A percentile compares a stretch with the other conserved stretches of the same genome.
phyloP scores from a whole-genome alignment of 2,888 invertebrate genomes.

The Spodoptera exigua region DNA sequence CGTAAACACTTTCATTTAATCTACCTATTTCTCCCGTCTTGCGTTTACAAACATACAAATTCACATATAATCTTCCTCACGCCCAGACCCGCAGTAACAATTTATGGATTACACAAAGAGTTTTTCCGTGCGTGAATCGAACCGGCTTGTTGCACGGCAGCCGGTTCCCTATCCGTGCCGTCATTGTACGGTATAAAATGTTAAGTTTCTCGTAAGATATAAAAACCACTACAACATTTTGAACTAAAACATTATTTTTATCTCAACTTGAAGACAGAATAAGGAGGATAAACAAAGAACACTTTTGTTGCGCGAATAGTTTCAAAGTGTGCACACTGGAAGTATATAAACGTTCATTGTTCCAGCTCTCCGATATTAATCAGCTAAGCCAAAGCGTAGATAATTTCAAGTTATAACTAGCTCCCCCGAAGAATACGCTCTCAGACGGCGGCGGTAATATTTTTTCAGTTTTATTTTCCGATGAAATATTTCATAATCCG shows the following conservation, averaged over 20 bases:
- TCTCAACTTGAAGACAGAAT: not conserved
- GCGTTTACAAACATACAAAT: no score
- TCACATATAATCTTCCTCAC: no score
- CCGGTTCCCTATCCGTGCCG: no score
- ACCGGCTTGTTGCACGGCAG: no score
- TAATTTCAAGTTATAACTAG: constrained; percentile 61
- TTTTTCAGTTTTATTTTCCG: constrained; percentile 73
- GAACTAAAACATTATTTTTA: no score
- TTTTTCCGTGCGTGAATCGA: no score
- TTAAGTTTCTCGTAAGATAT: not conserved
- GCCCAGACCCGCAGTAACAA: no score
- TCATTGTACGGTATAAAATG: no score
- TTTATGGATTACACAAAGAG: no score
- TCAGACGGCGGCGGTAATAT: constrained; percentile 57
- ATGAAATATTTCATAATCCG: constrained; percentile 84
- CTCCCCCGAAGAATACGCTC: constrained; percentile 51
- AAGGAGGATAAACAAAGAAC: constrained; percentile 18
- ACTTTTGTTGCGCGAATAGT: constrained; percentile 34
- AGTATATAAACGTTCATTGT: constrained; percentile 35
- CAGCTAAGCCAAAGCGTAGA: constrained; percentile 41
- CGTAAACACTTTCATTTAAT: no score
- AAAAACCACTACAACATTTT: constrained; percentile 9
- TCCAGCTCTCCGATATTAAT: constrained; percentile 38
- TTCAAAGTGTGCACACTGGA: constrained; percentile 34
- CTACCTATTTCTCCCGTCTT: no score